Conservation (phyloP, 1,140 invertebrate species). For the Sycophila sp. region DNA sequence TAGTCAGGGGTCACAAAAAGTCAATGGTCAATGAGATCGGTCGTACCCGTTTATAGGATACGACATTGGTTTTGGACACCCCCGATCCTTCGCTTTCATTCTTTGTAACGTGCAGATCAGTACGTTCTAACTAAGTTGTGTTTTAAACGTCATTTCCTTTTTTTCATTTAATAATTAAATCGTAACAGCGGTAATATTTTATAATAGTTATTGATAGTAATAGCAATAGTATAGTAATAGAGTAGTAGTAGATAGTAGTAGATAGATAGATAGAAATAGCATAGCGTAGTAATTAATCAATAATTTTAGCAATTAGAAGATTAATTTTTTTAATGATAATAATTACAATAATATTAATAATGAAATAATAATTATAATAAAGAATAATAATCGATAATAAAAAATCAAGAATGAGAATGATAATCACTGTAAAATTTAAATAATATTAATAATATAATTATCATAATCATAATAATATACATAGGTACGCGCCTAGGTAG, state of each 20-base stretch:
- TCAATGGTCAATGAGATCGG: constrained; percentile 65
- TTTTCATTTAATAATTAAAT: constrained; percentile 55
- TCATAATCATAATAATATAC: constrained; percentile 45
- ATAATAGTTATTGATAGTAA: constrained; percentile 51
- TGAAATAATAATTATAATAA: constrained; percentile 26
- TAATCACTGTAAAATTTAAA: constrained; percentile 54
- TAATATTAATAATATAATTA: constrained; percentile 25
- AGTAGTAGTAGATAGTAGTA: constrained; percentile 49
- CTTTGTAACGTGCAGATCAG: constrained; percentile 46
- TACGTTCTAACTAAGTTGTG: constrained; percentile 56
- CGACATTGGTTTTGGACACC: constrained; percentile 47
- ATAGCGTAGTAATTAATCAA: constrained; percentile 33
- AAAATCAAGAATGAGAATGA: constrained; percentile 48
- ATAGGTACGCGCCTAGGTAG: constrained; percentile 48
- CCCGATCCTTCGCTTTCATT: constrained; percentile 23
- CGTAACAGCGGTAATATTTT: constrained; percentile 54
- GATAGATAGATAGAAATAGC: constrained; percentile 42
- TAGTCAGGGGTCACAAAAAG: constrained; percentile 47
- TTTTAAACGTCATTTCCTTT: constrained; percentile 39
- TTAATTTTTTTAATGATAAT: constrained; percentile 50
- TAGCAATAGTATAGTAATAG: constrained; percentile 52
- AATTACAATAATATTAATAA: constrained; percentile 50
- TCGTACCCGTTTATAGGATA: constrained; percentile 55
- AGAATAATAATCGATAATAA: constrained; percentile 14
- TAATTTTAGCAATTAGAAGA: constrained; percentile 41